Base-by-base conservation (phyloP, 2,888 invertebrate species). In the Saturnia pavonia region DNA sequence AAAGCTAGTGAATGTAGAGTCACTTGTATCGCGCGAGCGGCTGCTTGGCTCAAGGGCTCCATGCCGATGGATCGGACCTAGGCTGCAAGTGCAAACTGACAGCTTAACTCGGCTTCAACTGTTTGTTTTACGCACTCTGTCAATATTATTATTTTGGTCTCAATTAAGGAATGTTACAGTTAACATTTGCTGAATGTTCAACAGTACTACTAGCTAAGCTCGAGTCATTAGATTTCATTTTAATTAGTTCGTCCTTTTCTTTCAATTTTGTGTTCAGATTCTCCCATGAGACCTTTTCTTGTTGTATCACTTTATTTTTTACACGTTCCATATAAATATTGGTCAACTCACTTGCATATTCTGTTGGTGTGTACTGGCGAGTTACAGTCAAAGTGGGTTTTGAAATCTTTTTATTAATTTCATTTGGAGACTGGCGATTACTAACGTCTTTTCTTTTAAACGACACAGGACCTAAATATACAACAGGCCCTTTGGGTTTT, bases 381-480 rank as follows among this genome's bases (percentile, higher is more conserved):
- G 43, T 60, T 0, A 70, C n/a, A 7, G 69, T 51, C 42, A 8
- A 48, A 0, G 71, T 69, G 8, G 76, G 69, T 2, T 78, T 77
- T 0, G 72, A 22, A 7, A 69, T 25, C 9, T 73, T 77, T 2
- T 73, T 74, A 0, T 70, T 71, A 0, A 70, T 34, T 1, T 67
- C 74, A 11, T 67, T 76, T 0, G 69, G 70, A 0, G 74, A 74
- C 48, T 71, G 76, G 16, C 34, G 51, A n/a, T 71, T 40, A 9
- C 25, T 27, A 0, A 71, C 57, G 1, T 75, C 80, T 77, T 85
- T 88, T 45, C 78, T 82, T 73, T 82, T 87, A 34, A 83, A 88
- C 0, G 75, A 66, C 8, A 86, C 69, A 0, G 82, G 75, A 0
- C 78, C 80, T 4, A 82, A 67, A 34, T 74, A 78, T 9, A 79